Base-by-base conservation (phyloP, 2,113 vertebrate genomes). In the Australoheros scitulus region DNA sequence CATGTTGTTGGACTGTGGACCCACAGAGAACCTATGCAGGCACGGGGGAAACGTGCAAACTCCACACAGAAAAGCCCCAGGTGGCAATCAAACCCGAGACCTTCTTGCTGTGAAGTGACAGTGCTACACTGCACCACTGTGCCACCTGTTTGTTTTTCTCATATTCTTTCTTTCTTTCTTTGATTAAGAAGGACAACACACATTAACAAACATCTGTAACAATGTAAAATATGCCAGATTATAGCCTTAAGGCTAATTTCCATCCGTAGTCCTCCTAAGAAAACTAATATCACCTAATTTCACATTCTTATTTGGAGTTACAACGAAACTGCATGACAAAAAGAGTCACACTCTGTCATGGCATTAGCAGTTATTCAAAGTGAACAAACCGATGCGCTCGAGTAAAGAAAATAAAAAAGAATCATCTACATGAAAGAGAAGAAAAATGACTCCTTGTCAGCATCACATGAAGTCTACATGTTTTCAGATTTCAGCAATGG, bases 401-500 rank as follows among this genome's bases (percentile, higher is more conserved):
- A 70, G 61, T 7, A 20, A 3, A 61, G n/a, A 63, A 76, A 74
- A 83, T 80, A 32, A 18, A 75, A 47, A 41, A 22, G 52, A 13
- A 63, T 61, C 7, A 77, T 70, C 55, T 34, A 79, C 29, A 77
- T 38, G 26, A 65, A 65, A 81, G 18, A 72, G 56, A 43, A 72
- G 10, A 79, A 57, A 70, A 24, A 76, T 10, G 61, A 13, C 29
- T 83, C 59, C 52, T 78, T 70, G 52, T 52, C 20, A 80, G 15
- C 24, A 29, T 85, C 43, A 82, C 47, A 68, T 77, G 47, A 70
- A 36, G 34, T 63, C 41, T 80, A 65, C 79, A 86, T 81, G 57
- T 47, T 70, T 50, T 74, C 50, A 83, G 81, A 83, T 86, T 76
- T 50, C 68, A 64, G 79, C 85, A 93, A 91, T 88, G 87, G 88